Evolutionary conservation across 2,888 invertebrate genomes (phyloP).

Genomic region (Aelia acuminata): DNA sequence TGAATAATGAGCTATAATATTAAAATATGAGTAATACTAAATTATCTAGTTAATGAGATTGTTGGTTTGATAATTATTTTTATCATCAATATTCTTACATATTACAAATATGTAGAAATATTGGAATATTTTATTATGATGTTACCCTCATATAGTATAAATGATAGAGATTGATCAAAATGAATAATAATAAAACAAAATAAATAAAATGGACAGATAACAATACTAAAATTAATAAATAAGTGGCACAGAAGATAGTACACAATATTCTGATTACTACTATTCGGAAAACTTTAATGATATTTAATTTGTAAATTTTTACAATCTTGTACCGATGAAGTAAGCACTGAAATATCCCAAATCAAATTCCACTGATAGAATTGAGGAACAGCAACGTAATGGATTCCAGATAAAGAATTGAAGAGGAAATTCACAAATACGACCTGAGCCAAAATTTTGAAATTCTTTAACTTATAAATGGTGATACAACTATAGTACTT

Average conservation of each 20-base stretch:
- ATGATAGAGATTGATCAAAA: not conserved
- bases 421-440: not conserved
- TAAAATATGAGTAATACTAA: no score
- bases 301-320: not conserved
- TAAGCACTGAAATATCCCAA: not conserved
- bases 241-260: not conserved
- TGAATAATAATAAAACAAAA: not conserved
- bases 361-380: not conserved
- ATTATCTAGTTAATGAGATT: not conserved
- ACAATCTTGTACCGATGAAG: not conserved
- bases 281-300: not conserved
- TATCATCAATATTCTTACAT: no score
- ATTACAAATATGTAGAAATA: no score
- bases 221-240: not conserved
- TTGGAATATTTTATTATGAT: no score
- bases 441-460: constrained; percentile 15
- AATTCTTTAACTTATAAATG: constrained; percentile 13
- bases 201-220: not conserved
- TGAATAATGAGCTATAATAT: not conserved
- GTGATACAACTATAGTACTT: constrained; percentile 36
- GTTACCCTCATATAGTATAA: no score
- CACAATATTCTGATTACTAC: not conserved
- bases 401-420: not conserved
- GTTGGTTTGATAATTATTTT: no score
- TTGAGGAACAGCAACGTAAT: not conserved